These are phyloP conservation scores for Zaprionus inermis DNA, from an alignment of 1,140 invertebrate genomes.

Conservation along the genomic window DNA sequence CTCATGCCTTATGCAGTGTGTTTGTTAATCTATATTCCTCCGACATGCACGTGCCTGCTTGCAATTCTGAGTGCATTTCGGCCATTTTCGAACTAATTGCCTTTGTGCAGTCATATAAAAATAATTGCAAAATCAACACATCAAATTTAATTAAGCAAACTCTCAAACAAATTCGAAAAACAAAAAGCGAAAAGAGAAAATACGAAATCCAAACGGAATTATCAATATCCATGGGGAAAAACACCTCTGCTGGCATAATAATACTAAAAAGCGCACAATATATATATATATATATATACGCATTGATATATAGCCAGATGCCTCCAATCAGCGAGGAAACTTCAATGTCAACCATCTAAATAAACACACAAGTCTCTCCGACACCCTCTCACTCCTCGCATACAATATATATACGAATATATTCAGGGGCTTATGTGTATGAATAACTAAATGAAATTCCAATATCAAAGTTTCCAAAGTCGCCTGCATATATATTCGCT, in stretches of 20 bases:
- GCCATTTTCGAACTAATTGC: slow-evolving; percentile 5
- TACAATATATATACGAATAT: slow-evolving; percentile 1
- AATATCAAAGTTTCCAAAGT: slow-evolving; percentile 9
- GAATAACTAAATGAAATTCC: slow-evolving; percentile 8
- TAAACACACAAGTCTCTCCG: neutral
- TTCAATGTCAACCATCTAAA: slow-evolving; percentile 6
- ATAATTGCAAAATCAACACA: slow-evolving; percentile 21
- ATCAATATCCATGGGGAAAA: slow-evolving; percentile 6
- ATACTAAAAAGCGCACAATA: neutral
- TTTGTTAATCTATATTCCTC: slow-evolving; percentile 9
- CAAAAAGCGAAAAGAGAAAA: neutral
- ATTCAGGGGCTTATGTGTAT: slow-evolving; percentile 4
- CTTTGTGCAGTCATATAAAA: slow-evolving; percentile 4
- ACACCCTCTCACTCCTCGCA: slow-evolving; percentile 1
- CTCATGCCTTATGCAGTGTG: slow-evolving; percentile 21
- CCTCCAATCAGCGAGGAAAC: neutral
- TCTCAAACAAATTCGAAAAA: neutral
- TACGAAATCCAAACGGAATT: neutral
- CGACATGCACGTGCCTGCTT: neutral
- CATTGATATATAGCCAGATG: neutral
- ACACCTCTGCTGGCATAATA: slow-evolving; percentile 1
- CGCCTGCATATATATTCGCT: slow-evolving; percentile 8
- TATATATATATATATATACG: neutral
- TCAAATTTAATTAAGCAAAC: slow-evolving; percentile 16
- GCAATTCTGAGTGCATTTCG: neutral